phyloP scores from a whole-genome alignment of 2,113 vertebrate species.

The Odocoileus hemionus region DNA sequence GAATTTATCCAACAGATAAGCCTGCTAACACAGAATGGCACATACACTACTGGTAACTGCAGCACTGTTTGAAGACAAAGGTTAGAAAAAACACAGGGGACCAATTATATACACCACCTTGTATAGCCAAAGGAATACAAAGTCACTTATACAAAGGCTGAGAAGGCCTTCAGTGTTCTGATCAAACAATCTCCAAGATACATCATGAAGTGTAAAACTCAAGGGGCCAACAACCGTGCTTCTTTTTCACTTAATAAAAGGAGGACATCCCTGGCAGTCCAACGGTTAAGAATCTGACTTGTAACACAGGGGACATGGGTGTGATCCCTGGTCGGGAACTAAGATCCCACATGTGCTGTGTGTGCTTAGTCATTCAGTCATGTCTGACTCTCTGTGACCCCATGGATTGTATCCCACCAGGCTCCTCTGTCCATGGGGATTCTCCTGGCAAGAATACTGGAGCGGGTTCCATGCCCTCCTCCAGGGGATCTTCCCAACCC shows the following conservation, averaged over 20 bases:
- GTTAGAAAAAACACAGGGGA: not conserved
- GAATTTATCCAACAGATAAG: not conserved
- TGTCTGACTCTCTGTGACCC: not conserved
- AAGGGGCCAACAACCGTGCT: not conserved
- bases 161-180: not conserved
- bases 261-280: not conserved
- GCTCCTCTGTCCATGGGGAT: not conserved
- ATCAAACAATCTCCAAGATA: not conserved
- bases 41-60: not conserved
- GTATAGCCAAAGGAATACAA: not conserved
- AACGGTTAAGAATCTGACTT: not conserved
- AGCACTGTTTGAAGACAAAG: not conserved
- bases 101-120: not conserved
- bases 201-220: not conserved
- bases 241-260: not conserved
- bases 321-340: not conserved
- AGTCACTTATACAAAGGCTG: not conserved
- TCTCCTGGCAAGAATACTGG: not conserved
- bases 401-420: not conserved
- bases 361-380: not conserved
- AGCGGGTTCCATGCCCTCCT: not conserved
- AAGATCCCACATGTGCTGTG: not conserved
- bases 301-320: not conserved
- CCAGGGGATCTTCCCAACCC: not conserved
- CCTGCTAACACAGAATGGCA: not conserved